Conservation (phyloP, 1,140 invertebrate species). For the Camponotus vicinus region DNA sequence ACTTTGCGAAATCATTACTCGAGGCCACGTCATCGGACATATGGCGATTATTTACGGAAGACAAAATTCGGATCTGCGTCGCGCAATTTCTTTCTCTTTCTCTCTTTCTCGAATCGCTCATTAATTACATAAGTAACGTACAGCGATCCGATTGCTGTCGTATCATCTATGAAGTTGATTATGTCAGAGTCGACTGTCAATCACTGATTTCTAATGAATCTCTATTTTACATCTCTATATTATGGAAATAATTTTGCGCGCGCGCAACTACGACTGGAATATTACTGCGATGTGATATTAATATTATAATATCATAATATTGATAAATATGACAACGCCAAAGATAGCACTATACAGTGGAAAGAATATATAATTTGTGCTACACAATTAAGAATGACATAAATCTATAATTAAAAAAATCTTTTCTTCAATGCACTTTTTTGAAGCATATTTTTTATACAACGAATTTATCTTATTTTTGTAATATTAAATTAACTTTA, state of each 20-base stretch:
- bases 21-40: constrained; percentile 1
- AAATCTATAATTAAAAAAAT: neutral
- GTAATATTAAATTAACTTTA: neutral
- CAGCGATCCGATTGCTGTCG: constrained; percentile 1
- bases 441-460: neutral
- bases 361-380: neutral
- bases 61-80: constrained; percentile 26
- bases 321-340: neutral
- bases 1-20: constrained; percentile 28
- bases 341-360: neutral
- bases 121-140: constrained; percentile 25
- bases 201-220: constrained; percentile 36
- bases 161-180: neutral
- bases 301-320: neutral
- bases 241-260: neutral
- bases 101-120: neutral
- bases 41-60: constrained; percentile 44
- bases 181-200: neutral
- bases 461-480: neutral
- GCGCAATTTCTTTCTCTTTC: no score
- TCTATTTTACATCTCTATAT: neutral
- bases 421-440: neutral
- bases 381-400: neutral
- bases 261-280: neutral
- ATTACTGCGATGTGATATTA: neutral